Evolutionary conservation across 2,797 vertebrate genomes (phyloP).

Genomic region (Pipistrellus pygmaeus): DNA sequence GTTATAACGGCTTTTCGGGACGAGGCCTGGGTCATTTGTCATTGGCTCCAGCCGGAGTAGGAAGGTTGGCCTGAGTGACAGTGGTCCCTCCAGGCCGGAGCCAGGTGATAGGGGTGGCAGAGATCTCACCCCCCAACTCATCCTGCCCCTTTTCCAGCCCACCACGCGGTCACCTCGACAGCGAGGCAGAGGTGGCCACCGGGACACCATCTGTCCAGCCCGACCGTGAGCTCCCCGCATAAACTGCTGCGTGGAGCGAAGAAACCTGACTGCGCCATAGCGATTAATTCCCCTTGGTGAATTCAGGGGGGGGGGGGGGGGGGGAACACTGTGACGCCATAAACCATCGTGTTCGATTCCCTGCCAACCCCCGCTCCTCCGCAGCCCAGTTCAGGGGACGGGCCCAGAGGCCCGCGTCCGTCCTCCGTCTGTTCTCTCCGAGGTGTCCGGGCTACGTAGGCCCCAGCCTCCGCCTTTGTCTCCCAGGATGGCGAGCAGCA

Average conservation of each 20-base stretch:
- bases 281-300: background rate
- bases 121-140: no score
- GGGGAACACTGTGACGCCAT: background rate
- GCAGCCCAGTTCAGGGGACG: slow-evolving; percentile 52
- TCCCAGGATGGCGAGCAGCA: slow-evolving; percentile 97
- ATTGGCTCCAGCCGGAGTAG: slow-evolving; percentile 81
- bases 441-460: slow-evolving; percentile 64
- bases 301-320: background rate
- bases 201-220: background rate
- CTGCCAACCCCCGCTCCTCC: background rate
- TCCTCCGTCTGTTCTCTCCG: no score
- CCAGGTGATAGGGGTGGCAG: no score
- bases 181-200: slow-evolving; percentile 69
- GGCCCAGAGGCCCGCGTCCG: slow-evolving; percentile 44
- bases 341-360: slow-evolving; percentile 29
- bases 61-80: slow-evolving; percentile 72
- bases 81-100: no score
- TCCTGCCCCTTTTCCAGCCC: slow-evolving; percentile 48
- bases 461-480: slow-evolving; percentile 80
- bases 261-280: background rate
- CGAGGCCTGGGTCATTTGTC: background rate
- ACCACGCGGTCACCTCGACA: slow-evolving; percentile 79
- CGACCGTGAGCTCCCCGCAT: background rate
- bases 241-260: background rate
- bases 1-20: no score